Base-by-base conservation (phyloP, 30 jellyfish, hydroid and myxozoan species). In the Euphysa ruthae region DNA sequence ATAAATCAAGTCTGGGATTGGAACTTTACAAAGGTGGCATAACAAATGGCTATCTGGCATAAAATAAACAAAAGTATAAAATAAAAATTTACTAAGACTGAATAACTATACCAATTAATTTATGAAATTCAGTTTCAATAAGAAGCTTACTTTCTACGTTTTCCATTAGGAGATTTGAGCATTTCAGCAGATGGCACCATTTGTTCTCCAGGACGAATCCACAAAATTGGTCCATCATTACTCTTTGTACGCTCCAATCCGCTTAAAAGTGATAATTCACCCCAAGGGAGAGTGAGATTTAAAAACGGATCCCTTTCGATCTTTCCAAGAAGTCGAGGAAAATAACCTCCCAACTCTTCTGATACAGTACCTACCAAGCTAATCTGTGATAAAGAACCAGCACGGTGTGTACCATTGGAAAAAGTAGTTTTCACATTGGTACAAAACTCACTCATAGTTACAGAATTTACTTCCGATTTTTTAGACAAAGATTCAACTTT, bases 201-300 rank as follows among this genome's bases (percentile, higher is more conserved):
- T 55, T 86, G 96, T 63, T 86, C 96, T 4, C 96, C 96, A 15
- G 96, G 96, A 46, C 96, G 72, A 18, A 86, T 85, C 96, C 96
- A 86, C 81, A 86, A 22, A 21, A 86, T 86, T 0, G 96, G 96
- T 3, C 96, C 96, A 79, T 86, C 96, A 58, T 86, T 86, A 60
- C 96, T 86, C 58, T 52, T 44, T 20, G 65, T 66, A 56, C 94
- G 66, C 34, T 86, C 92, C 27, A 68, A 58, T 66, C 82, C 69
- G 32, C 79, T 81, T 43, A 78, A 52, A 13, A 75, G 61, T 27
- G 96, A 86, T 18, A 79, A 63, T 43, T 74, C 82, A 22, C 96
- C 96, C 96, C 96, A 86, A 1, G 96, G 96, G 3, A 86, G 73
- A 14, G 96, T 86, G 65, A 71, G 56, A 46, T 78, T 63, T 38